Base-by-base conservation (phyloP, 2,797 vertebrate genomes). In the Saxicola maurus region DNA sequence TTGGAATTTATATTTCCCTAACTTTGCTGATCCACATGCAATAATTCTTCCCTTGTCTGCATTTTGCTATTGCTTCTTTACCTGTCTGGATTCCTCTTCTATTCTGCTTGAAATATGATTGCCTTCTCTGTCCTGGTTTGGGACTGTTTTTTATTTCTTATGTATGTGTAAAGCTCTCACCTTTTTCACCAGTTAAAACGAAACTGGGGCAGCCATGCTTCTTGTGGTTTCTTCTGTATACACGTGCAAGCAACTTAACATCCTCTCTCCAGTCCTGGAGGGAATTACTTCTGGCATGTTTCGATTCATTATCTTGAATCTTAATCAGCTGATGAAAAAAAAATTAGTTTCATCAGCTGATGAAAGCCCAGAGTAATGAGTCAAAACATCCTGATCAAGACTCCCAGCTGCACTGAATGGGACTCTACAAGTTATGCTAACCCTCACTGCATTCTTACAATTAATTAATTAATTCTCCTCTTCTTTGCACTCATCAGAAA, bases 291-390 rank as follows among this genome's bases (percentile, higher is more conserved):
- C 92, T 95, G 94, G 88, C 92, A 91, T 87, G 87, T 95, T 97
- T 97, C 73, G 3, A 96, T 91, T 96, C 95, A 92, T 97, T 97
- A 96, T 93, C 91, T 95, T 96, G 96, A 97, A 95, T 95, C 92
- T 96, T 97, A 96, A 96, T 97, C 95, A 96, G 82, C 82, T 90
- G 95, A 88, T 96, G 82, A 48, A 87, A 95, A 95, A 64, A 77
- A 93, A 95, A 94, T 82, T 90, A 94, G 88, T 95, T 96, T 86
- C 87, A 90, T 95, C 94, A 92, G 87, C 94, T 96, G 95, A 96
- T 96, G 96, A 97, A 96, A 84, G 31, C 88, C 94, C 68, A 62
- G 89, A 94, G 75, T 95, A 96, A 96, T 91, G 96, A 96, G 91
- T 97, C 94, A 97, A 96, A 97, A 95, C 94, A 96, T 94, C 80